Percentiles rank a stretch among this genome's conserved stretches.
These are phyloP conservation scores for Polydesmus complanatus DNA, from an alignment of 2,888 invertebrate species.

Conservation along the genomic window DNA sequence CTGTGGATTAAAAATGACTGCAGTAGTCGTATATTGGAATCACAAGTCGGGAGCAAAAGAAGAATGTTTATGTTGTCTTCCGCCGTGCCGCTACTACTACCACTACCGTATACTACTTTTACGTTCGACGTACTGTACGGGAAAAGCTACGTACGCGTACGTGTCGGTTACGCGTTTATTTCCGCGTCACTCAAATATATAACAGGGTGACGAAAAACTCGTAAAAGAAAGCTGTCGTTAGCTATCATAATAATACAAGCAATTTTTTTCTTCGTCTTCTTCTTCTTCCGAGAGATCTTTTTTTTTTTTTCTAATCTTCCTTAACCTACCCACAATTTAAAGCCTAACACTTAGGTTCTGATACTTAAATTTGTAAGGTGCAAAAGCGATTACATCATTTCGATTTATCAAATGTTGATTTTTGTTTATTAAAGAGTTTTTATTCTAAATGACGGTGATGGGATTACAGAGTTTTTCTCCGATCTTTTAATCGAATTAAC, in stretches of 20 bases:
- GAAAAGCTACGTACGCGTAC: background rate
- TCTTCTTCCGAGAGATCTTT: background rate
- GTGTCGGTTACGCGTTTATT: background rate
- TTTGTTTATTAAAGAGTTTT: too few relatives aligned
- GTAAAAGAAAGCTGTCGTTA: background rate
- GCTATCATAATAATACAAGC: background rate
- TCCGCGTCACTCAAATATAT: background rate
- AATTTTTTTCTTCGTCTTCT: background rate
- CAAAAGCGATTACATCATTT: too few relatives aligned
- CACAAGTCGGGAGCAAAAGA: background rate
- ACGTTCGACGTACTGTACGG: too few relatives aligned
- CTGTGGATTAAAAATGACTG: background rate
- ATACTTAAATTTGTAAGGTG: too few relatives aligned
- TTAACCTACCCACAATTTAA: too few relatives aligned
- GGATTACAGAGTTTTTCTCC: too few relatives aligned
- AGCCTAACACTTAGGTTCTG: too few relatives aligned
- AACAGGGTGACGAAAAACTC: background rate
- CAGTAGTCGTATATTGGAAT: background rate
- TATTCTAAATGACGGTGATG: too few relatives aligned
- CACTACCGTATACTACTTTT: too few relatives aligned
- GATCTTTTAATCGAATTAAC: too few relatives aligned
- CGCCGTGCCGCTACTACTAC: too few relatives aligned
- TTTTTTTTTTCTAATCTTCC: background rate
- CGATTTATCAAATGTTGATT: too few relatives aligned
- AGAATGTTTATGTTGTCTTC: background rate